Evolutionary conservation across 1,140 invertebrate species (phyloP).

Genomic region (Zaprionus kolodkinae): DNA sequence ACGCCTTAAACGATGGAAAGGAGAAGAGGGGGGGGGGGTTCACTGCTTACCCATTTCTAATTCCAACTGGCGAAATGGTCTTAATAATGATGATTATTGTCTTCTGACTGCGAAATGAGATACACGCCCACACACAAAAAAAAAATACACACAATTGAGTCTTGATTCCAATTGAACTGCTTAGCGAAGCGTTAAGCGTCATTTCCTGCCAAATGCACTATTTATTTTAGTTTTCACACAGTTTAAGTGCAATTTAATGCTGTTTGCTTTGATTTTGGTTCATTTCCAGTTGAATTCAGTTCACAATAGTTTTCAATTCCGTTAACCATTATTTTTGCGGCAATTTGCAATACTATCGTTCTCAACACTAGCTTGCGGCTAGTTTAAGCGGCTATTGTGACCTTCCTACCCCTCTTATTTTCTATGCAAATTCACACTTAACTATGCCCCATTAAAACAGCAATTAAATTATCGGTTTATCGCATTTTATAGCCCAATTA

Average conservation of each 20-base stretch:
- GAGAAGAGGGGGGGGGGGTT: neutral
- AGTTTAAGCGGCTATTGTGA: neutral
- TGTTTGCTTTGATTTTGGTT: neutral
- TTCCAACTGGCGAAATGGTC: conserved; percentile 12
- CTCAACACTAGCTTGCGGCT: neutral
- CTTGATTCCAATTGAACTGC: conserved; percentile 2
- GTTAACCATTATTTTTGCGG: neutral
- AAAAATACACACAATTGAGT: neutral
- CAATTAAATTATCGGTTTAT: neutral
- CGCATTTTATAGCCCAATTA: neutral
- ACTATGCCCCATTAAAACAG: neutral
- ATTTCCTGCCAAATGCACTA: conserved; percentile 21
- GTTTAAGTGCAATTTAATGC: neutral
- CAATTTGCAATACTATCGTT: neutral
- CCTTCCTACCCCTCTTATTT: neutral
- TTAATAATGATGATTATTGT: neutral
- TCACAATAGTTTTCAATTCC: neutral
- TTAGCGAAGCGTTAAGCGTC: conserved; percentile 15
- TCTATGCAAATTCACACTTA: neutral
- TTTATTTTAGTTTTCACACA: conserved; percentile 2
- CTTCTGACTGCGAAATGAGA: neutral
- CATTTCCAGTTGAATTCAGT: neutral
- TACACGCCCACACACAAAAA: neutral
- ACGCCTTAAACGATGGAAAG: neutral
- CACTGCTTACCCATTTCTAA: conserved; percentile 3